These are phyloP conservation scores for Channa argus DNA, from an alignment of 2,113 vertebrate species.

Conservation along the genomic window DNA sequence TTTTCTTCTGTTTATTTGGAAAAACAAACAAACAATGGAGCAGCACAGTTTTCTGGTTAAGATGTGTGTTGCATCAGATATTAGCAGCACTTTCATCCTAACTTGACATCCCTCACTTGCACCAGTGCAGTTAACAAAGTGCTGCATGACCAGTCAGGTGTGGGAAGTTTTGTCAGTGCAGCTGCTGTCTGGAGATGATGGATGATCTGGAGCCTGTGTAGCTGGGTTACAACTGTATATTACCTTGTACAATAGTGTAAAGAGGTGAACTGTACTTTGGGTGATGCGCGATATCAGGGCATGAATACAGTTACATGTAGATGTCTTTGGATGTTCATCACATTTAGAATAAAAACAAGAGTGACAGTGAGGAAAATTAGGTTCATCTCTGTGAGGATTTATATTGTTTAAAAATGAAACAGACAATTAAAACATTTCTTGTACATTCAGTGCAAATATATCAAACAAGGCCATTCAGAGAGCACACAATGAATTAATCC, in stretches of 20 bases:
- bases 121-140: constrained; percentile 32
- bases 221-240: constrained; percentile 13
- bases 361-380: too few relatives aligned
- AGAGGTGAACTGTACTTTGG: neutral
- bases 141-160: constrained; percentile 38
- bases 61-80: constrained; percentile 19
- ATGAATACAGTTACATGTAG: too few relatives aligned
- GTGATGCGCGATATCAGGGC: neutral
- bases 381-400: too few relatives aligned
- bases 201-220: constrained; percentile 43
- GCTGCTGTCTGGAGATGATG: constrained; percentile 49
- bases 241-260: constrained; percentile 2
- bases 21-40: neutral
- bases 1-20: too few relatives aligned
- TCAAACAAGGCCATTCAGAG: too few relatives aligned
- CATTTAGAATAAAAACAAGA: too few relatives aligned
- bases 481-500: too few relatives aligned
- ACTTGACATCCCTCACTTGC: constrained; percentile 31
- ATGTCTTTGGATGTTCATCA: too few relatives aligned
- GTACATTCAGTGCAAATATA: too few relatives aligned
- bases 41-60: neutral
- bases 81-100: constrained; percentile 20
- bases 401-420: too few relatives aligned
- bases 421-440: too few relatives aligned
- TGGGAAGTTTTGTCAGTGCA: constrained; percentile 27